Conservation (phyloP, 1,140 invertebrate genomes). For the Trachelipus rathkii region DNA sequence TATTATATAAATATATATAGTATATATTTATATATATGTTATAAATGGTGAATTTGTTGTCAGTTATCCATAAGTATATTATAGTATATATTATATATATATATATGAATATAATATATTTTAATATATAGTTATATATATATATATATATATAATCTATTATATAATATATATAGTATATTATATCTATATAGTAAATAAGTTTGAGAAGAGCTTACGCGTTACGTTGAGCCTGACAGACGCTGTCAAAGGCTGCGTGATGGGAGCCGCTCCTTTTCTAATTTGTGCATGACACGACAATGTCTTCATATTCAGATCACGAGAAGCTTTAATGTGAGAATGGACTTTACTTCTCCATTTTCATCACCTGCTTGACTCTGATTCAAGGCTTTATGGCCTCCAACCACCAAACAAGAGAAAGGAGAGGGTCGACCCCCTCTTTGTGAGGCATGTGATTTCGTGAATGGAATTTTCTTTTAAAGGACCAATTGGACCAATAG, state of each 20-base stretch:
- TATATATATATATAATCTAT: too few species aligned
- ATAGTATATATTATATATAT: too few species aligned
- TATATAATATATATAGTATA: too few species aligned
- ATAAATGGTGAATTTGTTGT: too few species aligned
- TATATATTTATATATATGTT: too few species aligned
- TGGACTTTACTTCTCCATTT: neutral
- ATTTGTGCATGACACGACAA: neutral
- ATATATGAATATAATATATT: too few species aligned
- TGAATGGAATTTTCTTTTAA: neutral
- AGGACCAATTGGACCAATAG: neutral
- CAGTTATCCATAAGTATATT: too few species aligned
- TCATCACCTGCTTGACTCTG: neutral
- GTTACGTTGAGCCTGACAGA: conserved; percentile 28
- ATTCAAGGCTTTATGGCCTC: neutral
- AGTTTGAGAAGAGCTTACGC: conserved; percentile 12
- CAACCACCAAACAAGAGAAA: neutral
- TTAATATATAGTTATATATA: too few species aligned
- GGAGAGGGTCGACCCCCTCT: neutral
- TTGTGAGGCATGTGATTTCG: neutral
- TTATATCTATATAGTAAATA: neutral
- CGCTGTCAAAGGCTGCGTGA: conserved; percentile 14
- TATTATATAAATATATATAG: too few species aligned
- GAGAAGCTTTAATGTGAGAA: neutral
- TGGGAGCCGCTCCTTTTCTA: neutral
- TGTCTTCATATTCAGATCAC: neutral